Percentiles rank a stretch among this genome's conserved stretches.
Evolutionary conservation across 1,140 invertebrate species (phyloP).

Genomic region (Parasteatoda tepidariorum): DNA sequence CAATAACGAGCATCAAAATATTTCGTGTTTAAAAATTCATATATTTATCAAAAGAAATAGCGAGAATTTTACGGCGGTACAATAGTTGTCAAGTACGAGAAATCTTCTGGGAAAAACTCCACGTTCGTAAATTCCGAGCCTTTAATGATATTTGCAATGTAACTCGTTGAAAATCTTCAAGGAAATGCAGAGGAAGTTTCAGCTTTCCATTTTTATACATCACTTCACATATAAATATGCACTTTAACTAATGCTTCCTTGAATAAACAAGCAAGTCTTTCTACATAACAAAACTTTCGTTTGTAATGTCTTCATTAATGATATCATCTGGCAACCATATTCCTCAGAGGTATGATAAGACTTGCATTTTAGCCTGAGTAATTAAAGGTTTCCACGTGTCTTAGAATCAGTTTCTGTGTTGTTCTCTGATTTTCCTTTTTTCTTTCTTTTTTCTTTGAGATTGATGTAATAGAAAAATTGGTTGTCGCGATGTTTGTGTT

Average conservation of each 20-base stretch:
- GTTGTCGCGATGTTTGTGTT: too few species aligned
- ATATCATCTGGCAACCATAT: neutral
- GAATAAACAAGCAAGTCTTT: neutral
- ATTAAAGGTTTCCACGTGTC: neutral
- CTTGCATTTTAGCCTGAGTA: neutral
- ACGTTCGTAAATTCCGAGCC: too few species aligned
- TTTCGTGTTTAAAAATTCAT: too few species aligned
- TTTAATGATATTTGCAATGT: neutral
- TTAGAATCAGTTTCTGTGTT: neutral
- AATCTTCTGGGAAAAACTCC: too few species aligned
- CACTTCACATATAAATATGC: neutral
- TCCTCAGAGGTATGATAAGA: neutral
- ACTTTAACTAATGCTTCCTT: neutral
- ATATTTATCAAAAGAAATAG: too few species aligned
- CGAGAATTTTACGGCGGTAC: too few species aligned
- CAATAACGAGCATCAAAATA: too few species aligned
- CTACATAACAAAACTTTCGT: neutral
- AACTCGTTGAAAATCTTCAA: neutral
- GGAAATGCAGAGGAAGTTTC: neutral
- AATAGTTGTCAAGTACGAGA: too few species aligned
- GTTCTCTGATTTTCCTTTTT: neutral
- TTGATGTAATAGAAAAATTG: too few species aligned
- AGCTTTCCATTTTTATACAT: neutral
- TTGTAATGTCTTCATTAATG: neutral
- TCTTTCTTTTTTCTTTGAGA: neutral